Evolutionary conservation across 2,113 vertebrate genomes (phyloP).

Genomic region (Protomyctophum bolini): DNA sequence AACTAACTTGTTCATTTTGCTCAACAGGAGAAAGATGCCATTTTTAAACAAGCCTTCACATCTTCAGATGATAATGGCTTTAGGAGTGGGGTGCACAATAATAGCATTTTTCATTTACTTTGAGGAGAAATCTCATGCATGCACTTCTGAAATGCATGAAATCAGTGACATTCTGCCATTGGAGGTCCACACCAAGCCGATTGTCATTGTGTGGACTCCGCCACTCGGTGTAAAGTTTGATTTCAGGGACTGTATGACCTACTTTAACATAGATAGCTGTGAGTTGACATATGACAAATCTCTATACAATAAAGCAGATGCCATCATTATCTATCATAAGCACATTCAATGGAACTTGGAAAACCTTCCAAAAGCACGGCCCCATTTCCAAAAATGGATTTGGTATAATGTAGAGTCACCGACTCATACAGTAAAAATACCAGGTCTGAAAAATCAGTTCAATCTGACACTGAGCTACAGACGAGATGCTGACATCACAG

Average conservation of each 20-base stretch:
- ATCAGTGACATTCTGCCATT: too few relatives aligned
- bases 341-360: conserved; percentile 78
- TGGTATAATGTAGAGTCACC: conserved; percentile 48
- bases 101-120: too few relatives aligned
- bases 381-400: conserved; percentile 28
- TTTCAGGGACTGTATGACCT: conserved; percentile 76
- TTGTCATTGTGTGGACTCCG: conserved; percentile 88
- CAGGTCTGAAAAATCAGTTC: conserved; percentile 2
- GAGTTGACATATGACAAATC: conserved; percentile 84
- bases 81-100: too few relatives aligned
- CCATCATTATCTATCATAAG: conserved; percentile 83
- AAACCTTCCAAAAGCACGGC: conserved; percentile 79
- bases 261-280: conserved; percentile 85
- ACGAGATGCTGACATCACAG: conserved; percentile 25
- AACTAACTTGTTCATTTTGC: too few relatives aligned
- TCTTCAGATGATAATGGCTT: too few relatives aligned
- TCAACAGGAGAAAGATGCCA: too few relatives aligned
- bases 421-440: background rate
- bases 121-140: too few relatives aligned
- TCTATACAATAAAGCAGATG: conserved; percentile 81
- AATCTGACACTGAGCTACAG: conserved; percentile 35
- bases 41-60: too few relatives aligned
- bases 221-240: conserved; percentile 84
- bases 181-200: conserved; percentile 72
- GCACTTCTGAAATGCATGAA: too few relatives aligned